Percentiles rank a stretch among this genome's conserved stretches.
phyloP scores from a whole-genome alignment of 2,113 vertebrate species.

The Ptyas mucosa region DNA sequence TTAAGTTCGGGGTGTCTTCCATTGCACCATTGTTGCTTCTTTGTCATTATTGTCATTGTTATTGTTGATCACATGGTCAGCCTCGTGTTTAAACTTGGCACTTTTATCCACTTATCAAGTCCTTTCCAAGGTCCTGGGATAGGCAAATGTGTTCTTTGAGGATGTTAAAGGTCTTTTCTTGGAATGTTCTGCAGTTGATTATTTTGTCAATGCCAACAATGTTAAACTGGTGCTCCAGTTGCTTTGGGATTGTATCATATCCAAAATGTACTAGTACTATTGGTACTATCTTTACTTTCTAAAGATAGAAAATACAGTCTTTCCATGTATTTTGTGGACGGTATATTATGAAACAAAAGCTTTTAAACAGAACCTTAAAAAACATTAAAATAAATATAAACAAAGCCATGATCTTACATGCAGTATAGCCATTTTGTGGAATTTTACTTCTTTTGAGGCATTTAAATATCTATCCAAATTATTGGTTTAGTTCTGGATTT shows the following conservation, averaged over 20 bases:
- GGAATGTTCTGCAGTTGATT: not conserved
- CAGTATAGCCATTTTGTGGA: not conserved
- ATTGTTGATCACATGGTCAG: not conserved
- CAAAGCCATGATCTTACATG: not conserved
- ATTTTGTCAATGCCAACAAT: not conserved
- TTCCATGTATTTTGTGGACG: not conserved
- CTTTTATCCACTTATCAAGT: not conserved
- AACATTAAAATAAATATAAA: not conserved
- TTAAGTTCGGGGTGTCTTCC: no score
- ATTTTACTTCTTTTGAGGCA: not conserved
- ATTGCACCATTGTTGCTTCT: no score
- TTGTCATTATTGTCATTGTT: no score
- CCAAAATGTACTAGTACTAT: not conserved
- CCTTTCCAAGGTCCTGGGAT: not conserved
- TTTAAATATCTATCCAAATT: not conserved
- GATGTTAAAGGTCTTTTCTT: not conserved
- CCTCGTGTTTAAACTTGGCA: not conserved
- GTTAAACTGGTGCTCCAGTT: not conserved
- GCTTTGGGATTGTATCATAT: not conserved
- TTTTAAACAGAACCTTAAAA: not conserved
- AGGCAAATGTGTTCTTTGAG: not conserved
- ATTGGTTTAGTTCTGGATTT: not conserved
- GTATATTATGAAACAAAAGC: not conserved
- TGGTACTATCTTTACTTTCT: not conserved
- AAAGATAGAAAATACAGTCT: no score